Percentiles rank a stretch among this genome's conserved stretches.
These are phyloP conservation scores for Oplegnathus fasciatus DNA, from an alignment of 2,113 vertebrate species.

Conservation along the genomic window DNA sequence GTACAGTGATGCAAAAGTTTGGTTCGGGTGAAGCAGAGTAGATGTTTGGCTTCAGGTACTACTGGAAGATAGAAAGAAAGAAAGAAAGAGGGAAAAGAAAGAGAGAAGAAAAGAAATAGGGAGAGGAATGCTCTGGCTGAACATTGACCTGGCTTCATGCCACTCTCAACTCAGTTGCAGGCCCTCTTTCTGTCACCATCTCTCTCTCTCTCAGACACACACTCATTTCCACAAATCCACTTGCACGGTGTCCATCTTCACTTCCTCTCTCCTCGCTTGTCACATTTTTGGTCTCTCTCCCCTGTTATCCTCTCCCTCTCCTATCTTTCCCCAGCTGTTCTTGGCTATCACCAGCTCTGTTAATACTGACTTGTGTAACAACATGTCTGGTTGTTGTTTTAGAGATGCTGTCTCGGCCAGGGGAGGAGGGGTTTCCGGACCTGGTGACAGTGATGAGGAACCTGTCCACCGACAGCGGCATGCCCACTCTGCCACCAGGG, in stretches of 20 bases:
- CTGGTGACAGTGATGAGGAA: slow-evolving; percentile 95
- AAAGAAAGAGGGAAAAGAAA: slow-evolving; percentile 9
- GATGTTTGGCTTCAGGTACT: slow-evolving; percentile 64
- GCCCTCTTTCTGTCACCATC: slow-evolving; percentile 40
- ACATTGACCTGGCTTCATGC: slow-evolving; percentile 79
- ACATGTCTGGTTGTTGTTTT: slow-evolving; percentile 38
- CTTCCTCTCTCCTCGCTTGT: slow-evolving; percentile 36
- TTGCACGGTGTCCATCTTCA: slow-evolving; percentile 27
- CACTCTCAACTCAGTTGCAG: slow-evolving; percentile 69
- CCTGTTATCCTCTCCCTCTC: not conserved
- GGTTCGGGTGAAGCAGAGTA: slow-evolving; percentile 32
- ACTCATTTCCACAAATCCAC: slow-evolving; percentile 19
- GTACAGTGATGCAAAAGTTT: slow-evolving; percentile 23
- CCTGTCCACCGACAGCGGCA: slow-evolving; percentile 93
- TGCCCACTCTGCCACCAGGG: slow-evolving; percentile 95
- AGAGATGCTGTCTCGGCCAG: slow-evolving; percentile 96
- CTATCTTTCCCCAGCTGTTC: slow-evolving; percentile 15
- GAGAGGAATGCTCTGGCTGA: slow-evolving; percentile 82
- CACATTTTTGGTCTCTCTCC: slow-evolving; percentile 21
- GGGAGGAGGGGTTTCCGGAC: slow-evolving; percentile 95
- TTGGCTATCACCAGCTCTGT: slow-evolving; percentile 10
- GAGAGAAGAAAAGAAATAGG: slow-evolving; percentile 11
- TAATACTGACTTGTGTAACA: slow-evolving; percentile 38
- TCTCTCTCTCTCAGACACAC: slow-evolving; percentile 28
- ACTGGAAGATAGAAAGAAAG: slow-evolving; percentile 25